Evolutionary conservation across 2,797 vertebrate species (phyloP).

Genomic region (Pangasius sanitwongsei): DNA sequence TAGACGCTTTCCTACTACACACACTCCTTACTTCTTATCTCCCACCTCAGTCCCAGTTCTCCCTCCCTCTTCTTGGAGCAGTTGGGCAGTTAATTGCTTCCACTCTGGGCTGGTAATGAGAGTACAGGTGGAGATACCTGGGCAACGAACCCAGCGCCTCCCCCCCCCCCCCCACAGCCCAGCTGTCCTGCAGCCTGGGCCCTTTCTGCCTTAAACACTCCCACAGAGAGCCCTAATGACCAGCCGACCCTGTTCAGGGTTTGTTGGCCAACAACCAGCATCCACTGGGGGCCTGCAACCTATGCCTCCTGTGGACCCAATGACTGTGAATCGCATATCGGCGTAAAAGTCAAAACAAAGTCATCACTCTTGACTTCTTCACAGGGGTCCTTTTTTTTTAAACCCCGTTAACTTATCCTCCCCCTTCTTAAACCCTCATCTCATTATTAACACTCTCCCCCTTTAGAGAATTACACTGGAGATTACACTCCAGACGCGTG

Average conservation of each 20-base stretch:
- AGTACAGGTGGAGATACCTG: conserved; percentile 88
- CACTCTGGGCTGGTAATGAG: conserved; percentile 73
- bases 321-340: conserved; percentile 9
- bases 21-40: neutral
- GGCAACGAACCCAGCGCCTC: conserved; percentile 71
- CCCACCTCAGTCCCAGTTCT: conserved; percentile 14
- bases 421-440: conserved; percentile 46
- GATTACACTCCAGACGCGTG: conserved; percentile 56
- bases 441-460: conserved; percentile 56
- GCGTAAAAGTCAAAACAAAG: conserved; percentile 61
- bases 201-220: conserved; percentile 61
- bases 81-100: conserved; percentile 79
- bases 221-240: conserved; percentile 73
- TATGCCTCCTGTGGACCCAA: conserved; percentile 34
- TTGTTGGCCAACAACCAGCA: conserved; percentile 75
- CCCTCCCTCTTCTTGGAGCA: conserved; percentile 50
- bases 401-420: conserved; percentile 45
- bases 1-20: conserved; percentile 1
- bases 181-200: conserved; percentile 79
- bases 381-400: conserved; percentile 54
- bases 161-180: conserved; percentile 77
- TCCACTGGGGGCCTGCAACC: conserved; percentile 62
- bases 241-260: conserved; percentile 65
- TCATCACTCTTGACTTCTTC: conserved; percentile 65
- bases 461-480: conserved; percentile 42